These are phyloP conservation scores for Cremastinae sp. DNA, from an alignment of 2,888 invertebrate genomes.

Conservation along the genomic window DNA sequence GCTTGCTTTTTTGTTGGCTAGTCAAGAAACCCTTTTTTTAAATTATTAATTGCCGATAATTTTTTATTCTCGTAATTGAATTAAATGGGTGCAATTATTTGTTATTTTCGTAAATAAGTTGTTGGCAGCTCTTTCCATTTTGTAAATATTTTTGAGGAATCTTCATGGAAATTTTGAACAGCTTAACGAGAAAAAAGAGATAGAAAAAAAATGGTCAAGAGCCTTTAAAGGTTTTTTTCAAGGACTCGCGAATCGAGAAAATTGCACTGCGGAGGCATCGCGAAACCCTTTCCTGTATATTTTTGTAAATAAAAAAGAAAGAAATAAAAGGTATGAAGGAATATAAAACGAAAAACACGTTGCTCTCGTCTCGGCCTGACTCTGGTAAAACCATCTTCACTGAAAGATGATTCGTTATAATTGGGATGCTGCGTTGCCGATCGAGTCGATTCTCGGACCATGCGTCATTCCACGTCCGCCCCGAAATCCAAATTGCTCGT, in stretches of 20 bases:
- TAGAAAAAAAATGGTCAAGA: too few relatives aligned
- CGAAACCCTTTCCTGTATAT: slow-evolving; percentile 8
- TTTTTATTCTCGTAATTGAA: too few relatives aligned
- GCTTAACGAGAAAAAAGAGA: slow-evolving; percentile 25
- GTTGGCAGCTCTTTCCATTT: too few relatives aligned
- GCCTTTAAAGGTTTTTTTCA: too few relatives aligned
- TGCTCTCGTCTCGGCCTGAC: too few relatives aligned
- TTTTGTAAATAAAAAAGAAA: not conserved
- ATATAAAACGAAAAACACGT: too few relatives aligned
- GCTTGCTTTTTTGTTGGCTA: too few relatives aligned
- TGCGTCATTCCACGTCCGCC: slow-evolving; percentile 31
- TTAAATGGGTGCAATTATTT: too few relatives aligned
- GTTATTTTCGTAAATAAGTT: too few relatives aligned
- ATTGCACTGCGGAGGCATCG: slow-evolving; percentile 11
- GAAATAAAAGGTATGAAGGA: not conserved
- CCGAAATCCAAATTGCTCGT: slow-evolving; percentile 43
- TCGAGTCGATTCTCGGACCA: slow-evolving; percentile 44
- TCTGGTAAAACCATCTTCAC: not conserved
- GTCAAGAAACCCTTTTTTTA: too few relatives aligned
- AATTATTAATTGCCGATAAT: too few relatives aligned
- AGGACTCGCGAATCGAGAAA: not conserved
- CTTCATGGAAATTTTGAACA: not conserved
- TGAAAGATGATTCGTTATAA: slow-evolving; percentile 42
- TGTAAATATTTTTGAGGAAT: too few relatives aligned
- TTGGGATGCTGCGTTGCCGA: slow-evolving; percentile 53